Conservation (phyloP, 1,140 invertebrate genomes). For the Drosophila parabipectinata region DNA sequence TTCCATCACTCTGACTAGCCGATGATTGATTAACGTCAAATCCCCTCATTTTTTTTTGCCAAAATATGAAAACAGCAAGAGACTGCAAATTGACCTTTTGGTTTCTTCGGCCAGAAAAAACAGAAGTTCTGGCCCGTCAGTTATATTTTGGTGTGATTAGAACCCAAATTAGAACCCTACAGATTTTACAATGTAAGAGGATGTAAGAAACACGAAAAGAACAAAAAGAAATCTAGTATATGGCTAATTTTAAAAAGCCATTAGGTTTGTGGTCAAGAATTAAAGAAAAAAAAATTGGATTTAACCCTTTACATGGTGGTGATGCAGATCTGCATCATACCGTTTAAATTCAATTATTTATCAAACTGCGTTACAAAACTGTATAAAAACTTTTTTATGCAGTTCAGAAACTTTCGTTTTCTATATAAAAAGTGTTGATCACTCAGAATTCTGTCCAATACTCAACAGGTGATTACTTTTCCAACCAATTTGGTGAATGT, state of each 20-base stretch:
- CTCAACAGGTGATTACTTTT: no score
- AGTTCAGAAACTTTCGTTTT: no score
- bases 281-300: not conserved
- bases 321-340: no score
- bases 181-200: not conserved
- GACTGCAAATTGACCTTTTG: conserved; percentile 13
- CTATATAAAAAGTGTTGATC: no score
- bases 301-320: no score
- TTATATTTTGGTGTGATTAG: not conserved
- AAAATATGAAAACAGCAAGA: conserved; percentile 11
- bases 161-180: not conserved
- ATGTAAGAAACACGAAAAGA: not conserved
- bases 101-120: conserved; percentile 14
- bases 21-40: conserved; percentile 48
- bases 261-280: not conserved
- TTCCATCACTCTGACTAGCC: conserved; percentile 21
- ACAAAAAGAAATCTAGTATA: not conserved
- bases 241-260: not conserved
- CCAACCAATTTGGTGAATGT: no score
- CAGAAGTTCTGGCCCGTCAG: conserved; percentile 17
- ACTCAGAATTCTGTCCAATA: no score
- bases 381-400: no score
- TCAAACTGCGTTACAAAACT: no score
- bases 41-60: not conserved
- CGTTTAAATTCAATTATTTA: no score